Percentiles rank a stretch among this genome's conserved stretches.
Evolutionary conservation across 2,888 invertebrate species (phyloP).

Genomic region (Xylota segnis): DNA sequence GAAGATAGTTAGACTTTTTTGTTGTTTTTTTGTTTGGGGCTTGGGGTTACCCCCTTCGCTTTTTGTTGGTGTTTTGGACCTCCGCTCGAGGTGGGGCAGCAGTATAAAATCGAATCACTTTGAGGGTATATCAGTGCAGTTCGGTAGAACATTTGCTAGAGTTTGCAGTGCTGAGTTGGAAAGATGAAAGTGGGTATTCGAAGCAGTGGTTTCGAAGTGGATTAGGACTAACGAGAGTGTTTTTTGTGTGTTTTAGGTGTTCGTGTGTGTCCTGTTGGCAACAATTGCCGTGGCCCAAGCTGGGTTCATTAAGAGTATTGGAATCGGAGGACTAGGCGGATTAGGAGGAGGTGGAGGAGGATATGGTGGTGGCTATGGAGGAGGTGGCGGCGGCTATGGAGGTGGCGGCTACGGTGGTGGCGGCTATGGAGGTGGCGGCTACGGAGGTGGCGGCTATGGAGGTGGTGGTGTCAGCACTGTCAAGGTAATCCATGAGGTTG

Average conservation of each 20-base stretch:
- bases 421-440: constrained; percentile 14
- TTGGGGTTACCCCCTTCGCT: constrained; percentile 15
- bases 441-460: constrained; percentile 18
- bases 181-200: constrained; percentile 57
- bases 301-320: constrained; percentile 43
- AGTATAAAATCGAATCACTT: constrained; percentile 59
- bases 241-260: constrained; percentile 33
- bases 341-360: constrained; percentile 18
- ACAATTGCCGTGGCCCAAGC: constrained; percentile 46
- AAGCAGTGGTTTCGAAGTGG: background rate
- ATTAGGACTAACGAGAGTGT: constrained; percentile 28
- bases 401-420: constrained; percentile 27
- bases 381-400: constrained; percentile 27
- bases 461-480: constrained; percentile 46
- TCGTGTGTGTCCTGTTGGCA: constrained; percentile 60
- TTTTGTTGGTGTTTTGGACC: constrained; percentile 6
- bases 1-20: constrained; percentile 21
- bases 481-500: constrained; percentile 37
- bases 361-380: constrained; percentile 31
- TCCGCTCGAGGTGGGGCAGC: constrained; percentile 35
- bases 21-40: background rate
- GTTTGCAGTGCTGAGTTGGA: constrained; percentile 15
- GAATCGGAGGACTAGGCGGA: constrained; percentile 40
- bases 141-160: constrained; percentile 47
- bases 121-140: constrained; percentile 50